Percentiles rank a stretch among this genome's conserved stretches.
These are phyloP conservation scores for Luehdorfia chinensis DNA, from an alignment of 1,140 invertebrate species.

Conservation along the genomic window DNA sequence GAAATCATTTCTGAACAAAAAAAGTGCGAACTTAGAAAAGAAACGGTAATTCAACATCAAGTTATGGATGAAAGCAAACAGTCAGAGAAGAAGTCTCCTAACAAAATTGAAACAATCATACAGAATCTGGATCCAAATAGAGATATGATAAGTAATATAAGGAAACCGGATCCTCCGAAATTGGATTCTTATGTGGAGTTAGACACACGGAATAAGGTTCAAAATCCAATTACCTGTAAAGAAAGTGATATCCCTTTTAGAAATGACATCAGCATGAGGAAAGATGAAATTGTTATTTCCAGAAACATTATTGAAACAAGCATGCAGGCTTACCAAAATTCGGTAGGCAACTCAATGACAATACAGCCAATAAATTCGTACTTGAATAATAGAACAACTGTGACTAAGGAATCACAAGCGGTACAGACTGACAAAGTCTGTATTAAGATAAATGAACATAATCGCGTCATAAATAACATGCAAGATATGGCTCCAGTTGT, in stretches of 20 bases:
- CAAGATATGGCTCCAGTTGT: conserved; percentile 52
- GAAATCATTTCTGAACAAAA: conserved; percentile 44
- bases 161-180: conserved; percentile 50
- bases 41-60: conserved; percentile 70
- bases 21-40: conserved; percentile 60
- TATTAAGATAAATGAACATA: conserved; percentile 49
- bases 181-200: conserved; percentile 48
- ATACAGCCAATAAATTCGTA: conserved; percentile 65
- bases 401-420: conserved; percentile 61
- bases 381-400: conserved; percentile 48
- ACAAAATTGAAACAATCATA: conserved; percentile 62
- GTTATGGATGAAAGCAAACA: conserved; percentile 35
- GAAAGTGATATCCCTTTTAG: conserved; percentile 56
- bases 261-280: conserved; percentile 47
- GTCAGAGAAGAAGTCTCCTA: conserved; percentile 50
- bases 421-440: conserved; percentile 65
- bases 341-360: conserved; percentile 59
- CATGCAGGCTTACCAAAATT: conserved; percentile 48
- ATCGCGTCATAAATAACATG: conserved; percentile 40
- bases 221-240: conserved; percentile 43
- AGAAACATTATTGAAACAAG: conserved; percentile 57
- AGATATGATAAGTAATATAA: conserved; percentile 35
- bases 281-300: conserved; percentile 61
- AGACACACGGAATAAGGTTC: conserved; percentile 45
- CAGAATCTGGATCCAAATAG: conserved; percentile 57